These are phyloP conservation scores for Apis mellifera DNA, from an alignment of 1,140 invertebrate species.

Conservation along the genomic window DNA sequence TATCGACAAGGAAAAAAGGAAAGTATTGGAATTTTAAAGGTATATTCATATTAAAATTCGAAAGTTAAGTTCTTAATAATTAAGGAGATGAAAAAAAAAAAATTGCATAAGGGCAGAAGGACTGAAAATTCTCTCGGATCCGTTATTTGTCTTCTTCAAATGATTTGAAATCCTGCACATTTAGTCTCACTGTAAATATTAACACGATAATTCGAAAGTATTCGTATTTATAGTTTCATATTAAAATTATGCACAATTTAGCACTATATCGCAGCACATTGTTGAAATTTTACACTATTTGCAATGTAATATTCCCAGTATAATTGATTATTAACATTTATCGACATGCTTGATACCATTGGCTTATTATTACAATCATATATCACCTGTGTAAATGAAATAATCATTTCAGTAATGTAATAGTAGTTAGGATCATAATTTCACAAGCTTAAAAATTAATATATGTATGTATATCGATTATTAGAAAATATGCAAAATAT, in stretches of 20 bases:
- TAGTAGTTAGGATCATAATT: neutral
- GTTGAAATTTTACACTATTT: neutral
- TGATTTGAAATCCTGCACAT: conserved; percentile 12
- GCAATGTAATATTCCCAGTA: neutral
- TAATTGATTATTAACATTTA: neutral
- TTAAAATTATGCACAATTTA: conserved; percentile 20
- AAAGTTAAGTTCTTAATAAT: neutral
- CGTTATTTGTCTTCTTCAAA: neutral
- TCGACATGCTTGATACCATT: conserved; percentile 19
- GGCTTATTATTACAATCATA: neutral
- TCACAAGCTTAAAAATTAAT: neutral
- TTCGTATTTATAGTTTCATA: neutral
- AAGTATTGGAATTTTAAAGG: neutral
- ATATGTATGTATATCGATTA: neutral
- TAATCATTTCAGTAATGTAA: neutral
- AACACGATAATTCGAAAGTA: neutral
- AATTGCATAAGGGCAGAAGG: neutral
- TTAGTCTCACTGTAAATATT: conserved; percentile 21
- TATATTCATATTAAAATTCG: neutral
- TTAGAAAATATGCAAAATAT: too few relatives aligned
- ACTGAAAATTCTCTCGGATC: neutral
- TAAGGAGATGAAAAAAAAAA: neutral
- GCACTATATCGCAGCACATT: conserved; percentile 3
- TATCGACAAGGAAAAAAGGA: neutral
- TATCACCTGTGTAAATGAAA: neutral